Conservation (phyloP, 2,113 vertebrate species). For the Sander vitreus region DNA sequence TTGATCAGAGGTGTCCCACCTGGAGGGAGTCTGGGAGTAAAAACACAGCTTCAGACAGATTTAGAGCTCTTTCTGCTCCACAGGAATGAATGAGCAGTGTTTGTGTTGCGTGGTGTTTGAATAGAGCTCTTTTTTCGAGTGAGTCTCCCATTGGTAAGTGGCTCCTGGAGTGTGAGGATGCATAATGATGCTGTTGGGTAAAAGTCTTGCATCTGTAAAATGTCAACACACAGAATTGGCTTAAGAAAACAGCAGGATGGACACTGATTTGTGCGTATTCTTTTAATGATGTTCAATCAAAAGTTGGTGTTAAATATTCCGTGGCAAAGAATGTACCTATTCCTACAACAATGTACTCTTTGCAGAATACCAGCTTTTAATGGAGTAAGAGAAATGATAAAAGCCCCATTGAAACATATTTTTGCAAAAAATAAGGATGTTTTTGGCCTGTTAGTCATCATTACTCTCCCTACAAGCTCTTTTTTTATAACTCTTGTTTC, state of each 20-base stretch:
- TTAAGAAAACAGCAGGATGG: slow-evolving; percentile 21
- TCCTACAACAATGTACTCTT: background rate
- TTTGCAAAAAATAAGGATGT: background rate
- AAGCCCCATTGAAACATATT: background rate
- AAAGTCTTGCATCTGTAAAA: slow-evolving; percentile 40
- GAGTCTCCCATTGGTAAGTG: slow-evolving; percentile 59
- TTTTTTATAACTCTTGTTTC: slow-evolving; percentile 14
- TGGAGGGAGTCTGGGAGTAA: slow-evolving; percentile 71
- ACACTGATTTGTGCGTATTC: slow-evolving; percentile 9
- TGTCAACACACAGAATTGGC: background rate
- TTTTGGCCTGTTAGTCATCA: background rate
- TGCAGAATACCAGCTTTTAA: slow-evolving; percentile 5
- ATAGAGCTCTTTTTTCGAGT: slow-evolving; percentile 64
- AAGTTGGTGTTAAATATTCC: background rate
- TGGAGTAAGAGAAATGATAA: slow-evolving; percentile 10
- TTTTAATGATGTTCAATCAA: background rate
- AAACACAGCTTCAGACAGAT: slow-evolving; percentile 77
- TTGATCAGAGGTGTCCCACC: slow-evolving; percentile 79
- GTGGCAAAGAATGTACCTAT: background rate
- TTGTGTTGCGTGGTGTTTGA: slow-evolving; percentile 69
- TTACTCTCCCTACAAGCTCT: background rate
- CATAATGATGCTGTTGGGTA: slow-evolving; percentile 56
- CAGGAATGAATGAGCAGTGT: slow-evolving; percentile 75
- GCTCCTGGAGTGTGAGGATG: slow-evolving; percentile 61
- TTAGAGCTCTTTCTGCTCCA: slow-evolving; percentile 75